These are phyloP conservation scores for Ammodytes marinus DNA, from an alignment of 2,113 vertebrate species.

Conservation along the genomic window DNA sequence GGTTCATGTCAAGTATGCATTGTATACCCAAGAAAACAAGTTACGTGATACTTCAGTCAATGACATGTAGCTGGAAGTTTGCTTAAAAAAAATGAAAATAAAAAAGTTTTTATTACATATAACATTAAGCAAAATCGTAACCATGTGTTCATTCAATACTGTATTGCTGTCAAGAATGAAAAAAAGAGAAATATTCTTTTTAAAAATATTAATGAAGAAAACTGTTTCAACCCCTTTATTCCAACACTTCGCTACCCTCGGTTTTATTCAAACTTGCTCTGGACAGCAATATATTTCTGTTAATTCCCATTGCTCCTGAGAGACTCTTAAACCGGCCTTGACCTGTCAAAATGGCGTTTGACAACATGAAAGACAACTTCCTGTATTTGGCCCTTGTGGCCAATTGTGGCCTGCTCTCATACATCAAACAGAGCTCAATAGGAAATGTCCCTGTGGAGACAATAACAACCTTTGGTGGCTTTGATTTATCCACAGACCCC, in stretches of 20 bases:
- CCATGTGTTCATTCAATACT: neutral
- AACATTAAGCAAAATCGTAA: neutral
- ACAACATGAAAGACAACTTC: conserved; percentile 79
- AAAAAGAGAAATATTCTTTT: neutral
- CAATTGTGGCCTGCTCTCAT: conserved; percentile 52
- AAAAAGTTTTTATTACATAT: neutral
- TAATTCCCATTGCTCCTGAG: conserved; percentile 53
- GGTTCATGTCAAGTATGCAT: conserved; percentile 70
- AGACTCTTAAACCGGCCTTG: conserved; percentile 78
- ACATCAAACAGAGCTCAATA: conserved; percentile 82
- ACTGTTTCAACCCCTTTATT: neutral
- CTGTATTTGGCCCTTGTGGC: conserved; percentile 78
- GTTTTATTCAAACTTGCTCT: conserved; percentile 9
- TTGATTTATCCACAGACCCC: conserved; percentile 71
- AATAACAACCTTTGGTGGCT: conserved; percentile 78
- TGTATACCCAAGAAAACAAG: conserved; percentile 63
- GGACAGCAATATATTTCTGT: neutral
- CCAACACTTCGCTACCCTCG: neutral
- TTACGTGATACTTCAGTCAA: conserved; percentile 57
- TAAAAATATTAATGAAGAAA: neutral
- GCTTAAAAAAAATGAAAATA: neutral
- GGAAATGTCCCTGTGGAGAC: conserved; percentile 80
- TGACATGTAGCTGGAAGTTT: neutral
- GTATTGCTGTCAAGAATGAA: neutral
- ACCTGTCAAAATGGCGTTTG: conserved; percentile 77